Base-by-base conservation (phyloP, 2,888 invertebrate species). In the Caenorhabditis angaria region DNA sequence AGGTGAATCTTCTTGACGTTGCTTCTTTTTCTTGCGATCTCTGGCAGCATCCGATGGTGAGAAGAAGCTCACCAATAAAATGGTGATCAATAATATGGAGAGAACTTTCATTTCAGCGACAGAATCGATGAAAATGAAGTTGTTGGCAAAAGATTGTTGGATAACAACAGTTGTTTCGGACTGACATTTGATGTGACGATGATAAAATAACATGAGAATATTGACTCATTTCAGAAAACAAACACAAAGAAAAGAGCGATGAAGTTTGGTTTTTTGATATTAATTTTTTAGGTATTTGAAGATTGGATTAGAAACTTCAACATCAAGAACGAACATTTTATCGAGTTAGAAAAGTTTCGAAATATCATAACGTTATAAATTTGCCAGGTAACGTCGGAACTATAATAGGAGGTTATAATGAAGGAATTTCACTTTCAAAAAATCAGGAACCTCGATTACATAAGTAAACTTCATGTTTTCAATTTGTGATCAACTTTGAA, bases 1-100 rank as follows among this genome's bases (percentile, higher is more conserved):
- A 8, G 20, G n/a, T 3, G 32, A 29, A 25, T 56, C 71, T 27
- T 71, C 63, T 0, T 35, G 18, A 14, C 27, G 25, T 27, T 54
- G 25, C 12, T 65, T 58, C 65, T 71, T 71, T 63, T 71, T 71
- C 0, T 61, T 41, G 10, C 70, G 71, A 48, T 66, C 71, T 28
- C 62, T 63, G 27, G 53, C 60, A 29, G 60, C 66, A 25, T 66
- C 70, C 20, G 48, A 54, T 47, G 57, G 41, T 18, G 62, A 55
- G 18, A 71, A n/a, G 20, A 71, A 56, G 18, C 58, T 24, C 0
- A 71, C 48, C 1, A 71, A 18, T 2, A 66, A 24, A n/a, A 71
- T 22, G n/a, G 59, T 59, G n/a, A 54, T 28, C 12, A 54, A 25
- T n/a, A 54, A 24, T 22, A 27, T 1, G 8, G 25, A 2, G 25